Evolutionary conservation across 2,888 invertebrate genomes (phyloP), one percentile per base, ranked within the genome.

Genomic region (Lasioglossum malachurum): DNA sequence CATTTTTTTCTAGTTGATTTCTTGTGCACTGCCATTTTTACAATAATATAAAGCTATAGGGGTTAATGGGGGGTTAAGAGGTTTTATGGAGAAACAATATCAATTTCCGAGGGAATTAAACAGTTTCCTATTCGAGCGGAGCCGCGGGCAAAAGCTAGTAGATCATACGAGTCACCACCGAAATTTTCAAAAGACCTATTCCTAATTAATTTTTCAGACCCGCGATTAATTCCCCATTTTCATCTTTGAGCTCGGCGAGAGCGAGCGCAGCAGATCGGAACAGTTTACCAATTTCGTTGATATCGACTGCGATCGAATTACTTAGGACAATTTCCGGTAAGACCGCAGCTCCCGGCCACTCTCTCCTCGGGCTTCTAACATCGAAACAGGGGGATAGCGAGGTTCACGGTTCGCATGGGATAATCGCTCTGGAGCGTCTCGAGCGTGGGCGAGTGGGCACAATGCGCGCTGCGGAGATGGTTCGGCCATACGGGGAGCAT

Each of bases 401-500:
- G 41, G 27, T 41, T 49, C 64, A 27, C 53, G 44, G 46, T 79
- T 19, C 41, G 31, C 27, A 8, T 80, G 44, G 74, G 31, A 8
- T 35, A 67, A 71, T 75, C 49, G 82, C 19, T 41, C 16, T 41
- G n/a, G 44, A 83, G 12, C 72, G 73, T 67, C 35, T 53, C 31
- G 41, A 76, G 35, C 76, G 83, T 57, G 72, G 31, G 72, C 44
- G 35, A 53, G 31, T 27, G 16, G 44, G 19, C 60, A 64, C 64
- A 44, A 72, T 75, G 19, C 46, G 31, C 71, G 67, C 31, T 31
- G 16, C 67, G 53, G 31, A 27, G 67, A 44, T 35, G 19, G 46
- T 1, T 71, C 41, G 60, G 46, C 64, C 73, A 82, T 69, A 57
- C 84, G 60, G 78, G 44, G 64, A 75, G 84, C 84, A 85, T 85